These are phyloP conservation scores for Percopsis transmontana DNA, from an alignment of 2,113 vertebrate species.

Conservation along the genomic window DNA sequence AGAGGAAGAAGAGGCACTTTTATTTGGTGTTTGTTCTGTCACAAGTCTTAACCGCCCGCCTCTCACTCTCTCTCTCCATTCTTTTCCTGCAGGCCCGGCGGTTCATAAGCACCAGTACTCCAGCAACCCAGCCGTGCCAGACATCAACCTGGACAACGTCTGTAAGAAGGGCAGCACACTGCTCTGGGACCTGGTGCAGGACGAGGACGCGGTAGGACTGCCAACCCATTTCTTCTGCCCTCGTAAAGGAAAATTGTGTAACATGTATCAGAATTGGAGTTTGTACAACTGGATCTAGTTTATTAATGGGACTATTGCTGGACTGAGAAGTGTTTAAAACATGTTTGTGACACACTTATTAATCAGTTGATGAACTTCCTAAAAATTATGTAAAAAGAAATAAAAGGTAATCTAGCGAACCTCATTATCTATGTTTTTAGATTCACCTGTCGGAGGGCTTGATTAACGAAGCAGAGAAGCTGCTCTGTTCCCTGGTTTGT, in stretches of 20 bases:
- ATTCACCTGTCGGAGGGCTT: constrained; percentile 97
- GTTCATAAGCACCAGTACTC: constrained; percentile 97
- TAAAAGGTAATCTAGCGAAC: no score
- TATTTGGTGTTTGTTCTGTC: not conserved
- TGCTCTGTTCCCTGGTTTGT: constrained; percentile 96
- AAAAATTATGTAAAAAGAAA: no score
- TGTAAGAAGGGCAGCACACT: constrained; percentile 98
- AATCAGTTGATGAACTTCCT: no score
- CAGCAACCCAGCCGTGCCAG: constrained; percentile 89
- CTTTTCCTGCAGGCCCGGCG: constrained; percentile 82
- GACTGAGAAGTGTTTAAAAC: no score
- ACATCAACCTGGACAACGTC: constrained; percentile 99
- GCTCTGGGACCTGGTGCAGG: constrained; percentile 98
- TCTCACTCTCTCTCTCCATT: not conserved
- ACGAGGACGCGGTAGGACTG: constrained; percentile 91
- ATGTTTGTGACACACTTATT: no score
- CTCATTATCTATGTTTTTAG: no score
- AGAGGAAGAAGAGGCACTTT: not conserved
- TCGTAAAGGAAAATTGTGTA: no score
- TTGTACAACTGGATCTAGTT: no score
- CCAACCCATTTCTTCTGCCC: not conserved
- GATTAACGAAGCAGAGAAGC: constrained; percentile 98
- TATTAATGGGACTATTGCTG: no score
- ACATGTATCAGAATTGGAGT: no score
- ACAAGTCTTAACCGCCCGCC: not conserved